Evolutionary conservation across 2,797 vertebrate genomes (phyloP).

Genomic region (Halcyon leucocephala): DNA sequence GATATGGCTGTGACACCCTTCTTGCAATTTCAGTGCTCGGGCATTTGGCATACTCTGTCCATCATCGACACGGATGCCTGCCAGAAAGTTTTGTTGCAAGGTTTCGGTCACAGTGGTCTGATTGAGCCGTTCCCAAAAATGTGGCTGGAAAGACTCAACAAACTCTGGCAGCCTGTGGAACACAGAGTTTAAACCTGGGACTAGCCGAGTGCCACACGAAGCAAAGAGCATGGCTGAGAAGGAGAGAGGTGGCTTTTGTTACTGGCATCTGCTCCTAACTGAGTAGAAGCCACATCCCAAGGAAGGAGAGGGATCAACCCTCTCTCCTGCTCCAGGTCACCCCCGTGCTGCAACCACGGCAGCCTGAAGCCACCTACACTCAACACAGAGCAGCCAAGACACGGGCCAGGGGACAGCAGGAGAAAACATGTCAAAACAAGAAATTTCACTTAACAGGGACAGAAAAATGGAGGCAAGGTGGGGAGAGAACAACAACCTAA

Average conservation of each 20-base stretch:
- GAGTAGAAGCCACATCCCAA: not conserved
- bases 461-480: not conserved
- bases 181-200: not conserved
- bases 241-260: not conserved
- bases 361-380: not conserved
- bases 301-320: not conserved
- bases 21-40: rapidly evolving
- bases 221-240: not conserved
- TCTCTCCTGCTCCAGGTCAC: not conserved
- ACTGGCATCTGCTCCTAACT: not conserved
- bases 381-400: not conserved
- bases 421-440: not conserved
- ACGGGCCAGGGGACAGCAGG: not conserved
- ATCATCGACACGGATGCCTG: rapidly evolving
- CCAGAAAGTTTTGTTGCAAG: not conserved
- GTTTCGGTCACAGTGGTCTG: not conserved
- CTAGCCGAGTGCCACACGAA: rapidly evolving
- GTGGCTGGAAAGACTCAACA: not conserved
- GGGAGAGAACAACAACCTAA: not conserved
- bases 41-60: not conserved
- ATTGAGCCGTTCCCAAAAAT: not conserved
- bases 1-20: not conserved
- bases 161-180: not conserved
- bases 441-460: not conserved
- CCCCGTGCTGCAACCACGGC: rapidly evolving